Conservation (phyloP, 2,888 invertebrate species). For the Protonemura montana region DNA sequence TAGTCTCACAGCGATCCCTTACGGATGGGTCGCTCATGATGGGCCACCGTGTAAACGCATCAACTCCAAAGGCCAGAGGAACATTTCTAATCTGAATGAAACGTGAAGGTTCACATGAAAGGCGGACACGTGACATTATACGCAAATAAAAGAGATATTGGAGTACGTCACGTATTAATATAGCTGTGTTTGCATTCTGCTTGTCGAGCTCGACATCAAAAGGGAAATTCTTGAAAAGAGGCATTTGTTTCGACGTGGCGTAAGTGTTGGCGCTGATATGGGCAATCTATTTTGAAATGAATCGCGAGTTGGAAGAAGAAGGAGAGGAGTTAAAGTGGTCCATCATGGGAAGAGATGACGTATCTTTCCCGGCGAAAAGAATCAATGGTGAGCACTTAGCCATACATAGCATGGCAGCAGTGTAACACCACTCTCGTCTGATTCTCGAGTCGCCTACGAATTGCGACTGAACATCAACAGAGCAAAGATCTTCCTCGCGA, state of each 20-base stretch:
- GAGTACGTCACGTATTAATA: neutral
- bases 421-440: conserved; percentile 16
- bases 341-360: conserved; percentile 12
- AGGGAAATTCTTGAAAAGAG: neutral
- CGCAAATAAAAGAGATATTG: neutral
- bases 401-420: neutral
- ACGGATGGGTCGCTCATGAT: neutral
- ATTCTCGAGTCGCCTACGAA: neutral
- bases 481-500: conserved; percentile 16
- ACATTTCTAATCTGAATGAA: neutral
- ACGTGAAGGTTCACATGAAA: neutral
- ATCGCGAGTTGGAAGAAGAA: neutral
- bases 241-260: neutral
- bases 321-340: conserved; percentile 1
- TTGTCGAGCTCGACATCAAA: neutral
- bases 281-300: conserved; percentile 19
- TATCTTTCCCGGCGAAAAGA: neutral
- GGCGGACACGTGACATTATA: neutral
- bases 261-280: conserved; percentile 19
- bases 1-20: neutral
- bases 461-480: neutral
- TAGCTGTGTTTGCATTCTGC: neutral
- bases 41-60: neutral
- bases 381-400: conserved; percentile 35
- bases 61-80: neutral